Evolutionary conservation across 2,113 vertebrate species (phyloP).

Genomic region (Siniperca chuatsi): DNA sequence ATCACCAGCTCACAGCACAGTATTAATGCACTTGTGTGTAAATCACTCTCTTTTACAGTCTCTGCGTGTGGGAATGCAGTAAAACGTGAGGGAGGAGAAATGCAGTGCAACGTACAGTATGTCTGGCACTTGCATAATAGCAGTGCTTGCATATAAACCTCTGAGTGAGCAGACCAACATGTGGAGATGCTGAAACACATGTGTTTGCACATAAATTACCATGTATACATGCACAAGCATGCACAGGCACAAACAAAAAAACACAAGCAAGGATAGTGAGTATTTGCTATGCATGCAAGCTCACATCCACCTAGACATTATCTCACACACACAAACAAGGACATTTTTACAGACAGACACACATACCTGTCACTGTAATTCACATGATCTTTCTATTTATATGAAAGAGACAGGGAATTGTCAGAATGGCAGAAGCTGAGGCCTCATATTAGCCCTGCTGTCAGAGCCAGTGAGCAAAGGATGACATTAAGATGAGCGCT

Average conservation of each 20-base stretch:
- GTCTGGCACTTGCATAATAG: constrained; percentile 47
- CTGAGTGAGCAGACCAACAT: constrained; percentile 44
- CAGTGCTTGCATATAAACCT: constrained; percentile 43
- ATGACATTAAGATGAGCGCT: constrained; percentile 69
- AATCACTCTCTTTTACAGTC: constrained; percentile 72
- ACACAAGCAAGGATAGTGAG: constrained; percentile 10
- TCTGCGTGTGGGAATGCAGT: constrained; percentile 74
- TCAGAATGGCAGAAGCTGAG: constrained; percentile 65
- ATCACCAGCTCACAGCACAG: constrained; percentile 38
- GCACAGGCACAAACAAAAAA: constrained; percentile 32
- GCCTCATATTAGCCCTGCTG: constrained; percentile 71
- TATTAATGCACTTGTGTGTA: constrained; percentile 72
- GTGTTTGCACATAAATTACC: constrained; percentile 67
- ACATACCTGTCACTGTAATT: constrained; percentile 63
- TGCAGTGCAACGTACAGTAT: constrained; percentile 21
- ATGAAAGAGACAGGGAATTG: constrained; percentile 69
- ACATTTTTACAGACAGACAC: constrained; percentile 28
- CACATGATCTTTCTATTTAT: constrained; percentile 50
- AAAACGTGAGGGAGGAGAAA: constrained; percentile 57
- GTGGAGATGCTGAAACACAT: constrained; percentile 44
- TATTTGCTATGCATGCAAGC: constrained; percentile 22
- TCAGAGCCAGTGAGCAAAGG: constrained; percentile 67
- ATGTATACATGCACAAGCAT: constrained; percentile 40
- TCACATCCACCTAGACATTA: constrained; percentile 32
- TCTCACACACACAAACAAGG: constrained; percentile 27